These are phyloP conservation scores for Suillia variegata DNA, from an alignment of 2,888 invertebrate genomes.

Conservation along the genomic window DNA sequence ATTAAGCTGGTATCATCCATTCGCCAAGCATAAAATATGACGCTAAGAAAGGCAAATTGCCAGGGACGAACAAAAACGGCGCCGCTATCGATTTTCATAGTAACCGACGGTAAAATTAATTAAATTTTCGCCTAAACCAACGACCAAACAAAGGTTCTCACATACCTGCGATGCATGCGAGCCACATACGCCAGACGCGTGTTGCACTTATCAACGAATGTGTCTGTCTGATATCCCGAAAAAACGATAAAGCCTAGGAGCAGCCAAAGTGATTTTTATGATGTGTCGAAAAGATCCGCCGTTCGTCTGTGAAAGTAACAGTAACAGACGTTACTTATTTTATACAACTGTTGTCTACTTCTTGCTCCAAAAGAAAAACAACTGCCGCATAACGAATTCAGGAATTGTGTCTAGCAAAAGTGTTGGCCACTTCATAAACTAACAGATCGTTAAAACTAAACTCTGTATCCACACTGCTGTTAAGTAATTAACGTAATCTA, in stretches of 20 bases:
- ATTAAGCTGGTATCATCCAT: no score
- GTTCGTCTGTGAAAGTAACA: neutral
- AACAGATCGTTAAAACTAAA: conserved; percentile 47
- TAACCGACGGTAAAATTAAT: neutral
- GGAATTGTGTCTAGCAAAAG: conserved; percentile 31
- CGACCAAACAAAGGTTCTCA: no score
- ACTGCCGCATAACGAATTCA: conserved; percentile 24
- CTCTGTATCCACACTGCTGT: neutral
- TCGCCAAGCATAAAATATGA: no score
- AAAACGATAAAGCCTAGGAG: neutral
- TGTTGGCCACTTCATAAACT: conserved; percentile 51
- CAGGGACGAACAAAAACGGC: neutral
- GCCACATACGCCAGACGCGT: conserved; percentile 20
- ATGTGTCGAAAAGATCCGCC: conserved; percentile 18
- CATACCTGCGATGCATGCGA: conserved; percentile 11
- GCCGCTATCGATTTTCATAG: neutral
- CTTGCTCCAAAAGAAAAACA: conserved; percentile 2
- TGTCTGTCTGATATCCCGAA: no score
- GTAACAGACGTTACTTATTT: conserved; percentile 13
- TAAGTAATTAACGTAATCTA: conserved; percentile 48
- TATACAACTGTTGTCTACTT: conserved; percentile 7
- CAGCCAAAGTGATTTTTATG: conserved; percentile 10
- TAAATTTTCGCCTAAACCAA: neutral
- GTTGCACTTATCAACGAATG: neutral
- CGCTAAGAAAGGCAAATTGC: no score